Evolutionary conservation across 2,888 invertebrate genomes (phyloP), one percentile per base, ranked within the genome.

Genomic region (Euphydryas editha): DNA sequence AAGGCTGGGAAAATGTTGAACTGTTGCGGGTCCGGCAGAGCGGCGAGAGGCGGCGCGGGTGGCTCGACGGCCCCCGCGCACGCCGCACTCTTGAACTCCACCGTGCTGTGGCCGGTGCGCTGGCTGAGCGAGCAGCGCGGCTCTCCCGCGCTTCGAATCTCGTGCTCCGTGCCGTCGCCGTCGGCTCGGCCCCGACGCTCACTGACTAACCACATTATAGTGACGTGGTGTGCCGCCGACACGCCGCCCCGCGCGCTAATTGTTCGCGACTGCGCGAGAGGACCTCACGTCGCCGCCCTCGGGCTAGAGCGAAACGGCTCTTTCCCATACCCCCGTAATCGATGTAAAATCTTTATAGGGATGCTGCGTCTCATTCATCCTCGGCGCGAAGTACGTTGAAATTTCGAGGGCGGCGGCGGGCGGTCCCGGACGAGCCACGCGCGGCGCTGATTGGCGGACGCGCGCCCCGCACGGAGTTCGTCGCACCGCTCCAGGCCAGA

Each of bases 1-100:
- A 97, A 97, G 70, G 97, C 97, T 79, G 97, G 97, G 90, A 97
- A 97, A 81, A 97, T 97, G 93, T 97, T 97, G 93, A 97, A 97
- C 93, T 97, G 97, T 85, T 97, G 96, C 73, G 95, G 95, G 77
- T 94, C 94, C 76, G 93, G 94, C 79, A 94, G 93, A 79, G 92
- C 93, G 81, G 93, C 90, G 78, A 93, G 94, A 79, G 91, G 88
- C 87, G 88, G 90, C 90, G 88, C 91, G 88, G 89, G 90, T 74
- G 87, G 88, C 86, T 90, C 91, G 51, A 79, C 84, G 90, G 93
- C 93, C 91, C 91, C 92, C 93, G 88, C 93, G 92, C 92, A 96
- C 94, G 95, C 95, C 87, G 94, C 95, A 92, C 95, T 95, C 94
- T 96, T 96, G 95, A 95, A 96, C 95, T 95, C 96, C 96, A 95